phyloP scores from a whole-genome alignment of 1,140 invertebrate species.

The Agrypnia vestita region DNA sequence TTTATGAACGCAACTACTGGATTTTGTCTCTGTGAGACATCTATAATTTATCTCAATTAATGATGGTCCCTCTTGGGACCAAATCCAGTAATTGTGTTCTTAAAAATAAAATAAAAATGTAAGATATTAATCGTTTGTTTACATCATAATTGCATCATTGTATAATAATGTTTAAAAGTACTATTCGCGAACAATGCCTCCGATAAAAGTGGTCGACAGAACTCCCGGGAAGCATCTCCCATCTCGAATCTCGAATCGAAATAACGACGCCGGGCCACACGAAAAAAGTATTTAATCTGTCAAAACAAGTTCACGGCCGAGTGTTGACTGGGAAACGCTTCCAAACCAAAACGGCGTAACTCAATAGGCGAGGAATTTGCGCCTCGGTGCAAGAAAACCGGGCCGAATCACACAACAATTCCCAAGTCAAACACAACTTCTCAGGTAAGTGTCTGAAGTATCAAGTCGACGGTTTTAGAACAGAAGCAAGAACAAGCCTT shows the following conservation, averaged over 20 bases:
- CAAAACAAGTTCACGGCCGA: slow-evolving; percentile 61
- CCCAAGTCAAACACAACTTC: background rate
- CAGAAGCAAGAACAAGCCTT: too few relatives aligned
- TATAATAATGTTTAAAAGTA: background rate
- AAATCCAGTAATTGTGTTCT: too few relatives aligned
- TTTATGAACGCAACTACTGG: too few relatives aligned
- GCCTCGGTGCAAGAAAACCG: slow-evolving; percentile 6
- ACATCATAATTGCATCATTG: slow-evolving; percentile 13
- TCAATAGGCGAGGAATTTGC: slow-evolving; percentile 39
- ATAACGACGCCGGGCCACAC: slow-evolving; percentile 15
- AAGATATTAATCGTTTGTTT: background rate
- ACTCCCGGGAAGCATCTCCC: slow-evolving; percentile 12
- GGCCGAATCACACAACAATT: background rate
- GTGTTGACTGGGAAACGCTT: slow-evolving; percentile 52
- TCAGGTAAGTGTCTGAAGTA: too few relatives aligned
- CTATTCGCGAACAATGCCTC: background rate
- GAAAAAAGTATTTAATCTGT: slow-evolving; percentile 56
- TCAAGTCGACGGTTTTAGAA: too few relatives aligned
- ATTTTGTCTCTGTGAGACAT: too few relatives aligned
- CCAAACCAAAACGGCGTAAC: slow-evolving; percentile 27
- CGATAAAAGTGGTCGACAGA: background rate
- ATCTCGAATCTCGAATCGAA: background rate
- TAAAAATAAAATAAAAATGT: too few relatives aligned
- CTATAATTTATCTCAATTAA: too few relatives aligned
- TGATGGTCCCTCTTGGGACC: too few relatives aligned